A percentile compares a stretch with the other conserved stretches of the same genome.
Evolutionary conservation across 2,113 vertebrate species (phyloP).

Genomic region (Limnothrissa miodon): DNA sequence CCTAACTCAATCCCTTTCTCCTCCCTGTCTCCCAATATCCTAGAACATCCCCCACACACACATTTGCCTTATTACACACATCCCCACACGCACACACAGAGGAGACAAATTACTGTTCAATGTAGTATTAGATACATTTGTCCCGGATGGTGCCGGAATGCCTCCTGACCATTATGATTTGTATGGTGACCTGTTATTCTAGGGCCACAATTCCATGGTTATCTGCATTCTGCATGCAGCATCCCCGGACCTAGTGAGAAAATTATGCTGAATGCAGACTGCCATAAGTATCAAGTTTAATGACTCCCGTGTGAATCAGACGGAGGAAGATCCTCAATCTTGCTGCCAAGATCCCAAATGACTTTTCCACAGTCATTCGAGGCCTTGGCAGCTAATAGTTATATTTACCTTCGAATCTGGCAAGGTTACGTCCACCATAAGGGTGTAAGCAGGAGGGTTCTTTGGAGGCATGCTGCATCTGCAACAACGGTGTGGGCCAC

Average conservation of each 20-base stretch:
- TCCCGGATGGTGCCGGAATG: background rate
- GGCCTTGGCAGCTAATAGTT: slow-evolving; percentile 38
- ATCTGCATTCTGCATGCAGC: no score
- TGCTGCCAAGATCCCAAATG: slow-evolving; percentile 31
- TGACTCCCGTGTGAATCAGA: background rate
- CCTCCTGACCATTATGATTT: background rate
- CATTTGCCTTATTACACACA: no score
- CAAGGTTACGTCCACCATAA: slow-evolving; percentile 6
- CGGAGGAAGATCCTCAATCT: slow-evolving; percentile 27
- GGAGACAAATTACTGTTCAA: no score
- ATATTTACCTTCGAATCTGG: slow-evolving; percentile 17
- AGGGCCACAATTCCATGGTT: background rate
- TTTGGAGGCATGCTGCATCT: slow-evolving; percentile 35
- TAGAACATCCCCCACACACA: no score
- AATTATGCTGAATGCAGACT: slow-evolving; percentile 29
- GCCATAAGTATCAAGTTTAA: slow-evolving; percentile 25
- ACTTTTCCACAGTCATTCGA: slow-evolving; percentile 27
- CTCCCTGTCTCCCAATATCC: no score
- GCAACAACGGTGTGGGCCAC: slow-evolving; percentile 20
- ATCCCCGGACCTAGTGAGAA: background rate
- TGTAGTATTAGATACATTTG: background rate
- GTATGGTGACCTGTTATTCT: background rate
- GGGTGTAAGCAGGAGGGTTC: slow-evolving; percentile 20
- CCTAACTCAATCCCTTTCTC: no score
- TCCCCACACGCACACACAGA: no score